Evolutionary conservation across 1,140 invertebrate species (phyloP).

Genomic region (Bombus affinis): DNA sequence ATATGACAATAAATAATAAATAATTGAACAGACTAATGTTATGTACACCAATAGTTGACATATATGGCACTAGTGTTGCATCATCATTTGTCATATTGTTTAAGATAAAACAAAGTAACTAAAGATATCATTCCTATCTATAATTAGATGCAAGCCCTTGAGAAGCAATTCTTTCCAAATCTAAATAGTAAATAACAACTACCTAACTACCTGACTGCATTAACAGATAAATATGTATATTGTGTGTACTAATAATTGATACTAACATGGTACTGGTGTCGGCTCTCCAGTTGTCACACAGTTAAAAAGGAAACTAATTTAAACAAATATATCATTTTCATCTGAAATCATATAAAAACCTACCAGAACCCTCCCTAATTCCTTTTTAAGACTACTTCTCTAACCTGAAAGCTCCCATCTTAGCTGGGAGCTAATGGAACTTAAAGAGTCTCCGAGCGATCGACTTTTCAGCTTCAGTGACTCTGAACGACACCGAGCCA

Average conservation of each 20-base stretch:
- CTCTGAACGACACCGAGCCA: slow-evolving; percentile 1
- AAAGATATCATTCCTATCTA: too few species aligned
- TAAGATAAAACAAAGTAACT: too few species aligned
- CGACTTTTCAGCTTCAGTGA: background rate
- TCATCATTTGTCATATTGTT: too few species aligned
- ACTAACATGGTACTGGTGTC: background rate
- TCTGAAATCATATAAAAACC: background rate
- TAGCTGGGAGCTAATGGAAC: background rate
- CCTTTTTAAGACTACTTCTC: background rate
- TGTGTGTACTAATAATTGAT: background rate
- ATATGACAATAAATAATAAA: background rate
- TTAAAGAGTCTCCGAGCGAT: background rate
- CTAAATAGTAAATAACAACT: too few species aligned
- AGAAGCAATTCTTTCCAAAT: too few species aligned
- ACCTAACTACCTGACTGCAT: too few species aligned
- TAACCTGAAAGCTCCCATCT: background rate
- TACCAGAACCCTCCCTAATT: background rate
- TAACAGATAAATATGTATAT: background rate
- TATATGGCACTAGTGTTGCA: too few species aligned
- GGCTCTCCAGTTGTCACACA: background rate
- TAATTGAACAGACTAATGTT: background rate
- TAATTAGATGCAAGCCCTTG: too few species aligned
- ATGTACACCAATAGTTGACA: too few species aligned
- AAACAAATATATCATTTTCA: background rate
- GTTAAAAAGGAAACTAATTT: background rate